phyloP scores from a whole-genome alignment of 2,888 invertebrate genomes.

The Apantesis nais region DNA sequence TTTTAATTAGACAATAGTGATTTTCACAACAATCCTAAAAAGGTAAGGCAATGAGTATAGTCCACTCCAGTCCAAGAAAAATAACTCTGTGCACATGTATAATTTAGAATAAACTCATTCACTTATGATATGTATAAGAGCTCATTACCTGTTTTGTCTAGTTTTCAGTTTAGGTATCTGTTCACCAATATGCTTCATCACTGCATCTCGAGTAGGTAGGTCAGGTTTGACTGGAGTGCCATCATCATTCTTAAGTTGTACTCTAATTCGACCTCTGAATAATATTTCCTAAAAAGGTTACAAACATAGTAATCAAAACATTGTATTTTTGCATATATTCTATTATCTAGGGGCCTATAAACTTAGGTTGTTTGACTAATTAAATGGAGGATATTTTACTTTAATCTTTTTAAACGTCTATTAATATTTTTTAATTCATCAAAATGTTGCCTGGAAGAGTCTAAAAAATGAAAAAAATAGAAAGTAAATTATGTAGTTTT shows the following conservation, averaged over 20 bases:
- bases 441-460: no score
- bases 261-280: slow-evolving; percentile 94
- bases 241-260: slow-evolving; percentile 96
- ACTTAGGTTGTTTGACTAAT: no score
- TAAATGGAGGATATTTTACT: no score
- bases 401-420: no score
- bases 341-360: not conserved
- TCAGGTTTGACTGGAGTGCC: slow-evolving; percentile 90
- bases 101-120: not conserved
- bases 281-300: slow-evolving; percentile 87
- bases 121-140: not conserved
- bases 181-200: slow-evolving; percentile 91
- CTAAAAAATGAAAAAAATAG: no score
- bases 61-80: not conserved
- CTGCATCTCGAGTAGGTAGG: slow-evolving; percentile 90
- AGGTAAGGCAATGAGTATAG: not conserved
- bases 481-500: no score
- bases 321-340: not conserved
- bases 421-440: no score
- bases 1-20: not conserved
- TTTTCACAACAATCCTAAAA: not conserved
- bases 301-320: not conserved
- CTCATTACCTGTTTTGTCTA: slow-evolving; percentile 85
- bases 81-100: no score
- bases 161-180: slow-evolving; percentile 96